Conservation (phyloP, 2,888 invertebrate genomes). For the Chaetogeoica ovagalla region DNA sequence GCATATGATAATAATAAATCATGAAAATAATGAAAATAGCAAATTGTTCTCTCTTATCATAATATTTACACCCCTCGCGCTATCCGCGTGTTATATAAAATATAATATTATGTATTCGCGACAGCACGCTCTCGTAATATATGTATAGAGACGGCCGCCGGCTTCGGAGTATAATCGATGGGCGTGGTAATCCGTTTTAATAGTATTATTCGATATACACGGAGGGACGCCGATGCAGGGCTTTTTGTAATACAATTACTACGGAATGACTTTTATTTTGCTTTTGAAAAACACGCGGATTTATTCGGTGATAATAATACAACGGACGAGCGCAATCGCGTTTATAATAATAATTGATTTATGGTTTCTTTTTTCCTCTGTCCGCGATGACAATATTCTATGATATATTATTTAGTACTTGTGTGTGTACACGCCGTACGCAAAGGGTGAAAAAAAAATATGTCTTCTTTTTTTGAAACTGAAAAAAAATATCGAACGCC, state of each 20-base stretch:
- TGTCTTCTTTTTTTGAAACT: not conserved
- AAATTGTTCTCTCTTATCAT: conserved; percentile 49
- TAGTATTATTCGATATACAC: conserved; percentile 1
- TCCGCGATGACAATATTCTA: not conserved
- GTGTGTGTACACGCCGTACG: not conserved
- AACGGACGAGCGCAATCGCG: conserved; percentile 20
- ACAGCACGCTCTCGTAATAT: not conserved
- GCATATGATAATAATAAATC: conserved; percentile 26
- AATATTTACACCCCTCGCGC: conserved; percentile 47
- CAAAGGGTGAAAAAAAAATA: not conserved
- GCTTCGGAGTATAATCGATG: conserved; percentile 28
- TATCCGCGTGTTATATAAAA: not conserved
- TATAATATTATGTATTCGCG: conserved; percentile 11
- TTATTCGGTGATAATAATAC: conserved; percentile 22
- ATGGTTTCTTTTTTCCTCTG: conserved; percentile 9
- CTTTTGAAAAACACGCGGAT: conserved; percentile 33
- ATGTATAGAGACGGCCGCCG: not conserved
- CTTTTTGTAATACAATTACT: conserved; percentile 45
- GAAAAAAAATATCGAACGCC: not conserved
- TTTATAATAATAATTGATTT: conserved; percentile 37
- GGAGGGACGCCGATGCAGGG: not conserved
- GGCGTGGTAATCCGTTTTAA: conserved; percentile 52
- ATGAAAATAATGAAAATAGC: conserved; percentile 49
- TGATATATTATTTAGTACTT: not conserved
- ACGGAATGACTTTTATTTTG: conserved; percentile 23